These are phyloP conservation scores for Strigamia transsilvanica DNA, from an alignment of 2,888 invertebrate species.

Conservation along the genomic window DNA sequence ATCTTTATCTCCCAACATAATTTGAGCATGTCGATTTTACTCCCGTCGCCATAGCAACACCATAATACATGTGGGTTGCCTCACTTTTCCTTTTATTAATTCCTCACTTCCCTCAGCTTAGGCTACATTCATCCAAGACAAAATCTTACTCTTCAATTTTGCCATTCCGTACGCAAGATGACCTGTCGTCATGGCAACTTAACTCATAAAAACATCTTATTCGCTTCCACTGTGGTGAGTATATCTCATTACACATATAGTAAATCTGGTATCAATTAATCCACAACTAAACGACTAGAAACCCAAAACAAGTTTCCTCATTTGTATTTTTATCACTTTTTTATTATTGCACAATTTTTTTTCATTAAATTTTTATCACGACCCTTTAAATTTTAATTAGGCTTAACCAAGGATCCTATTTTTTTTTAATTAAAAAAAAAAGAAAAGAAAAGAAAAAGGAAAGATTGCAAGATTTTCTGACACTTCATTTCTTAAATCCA, in stretches of 20 bases:
- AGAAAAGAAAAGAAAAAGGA: too few relatives aligned
- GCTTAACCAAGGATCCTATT: slow-evolving; percentile 6
- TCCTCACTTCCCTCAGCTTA: neutral
- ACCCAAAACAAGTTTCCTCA: too few relatives aligned
- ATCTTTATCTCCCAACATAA: slow-evolving; percentile 13
- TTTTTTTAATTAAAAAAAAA: neutral
- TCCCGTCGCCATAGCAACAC: neutral
- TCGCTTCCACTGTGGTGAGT: neutral
- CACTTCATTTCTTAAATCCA: slow-evolving; percentile 36
- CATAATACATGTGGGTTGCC: slow-evolving; percentile 21
- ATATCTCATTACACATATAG: neutral
- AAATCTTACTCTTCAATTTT: neutral
- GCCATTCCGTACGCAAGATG: neutral
- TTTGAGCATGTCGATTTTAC: slow-evolving; percentile 6
- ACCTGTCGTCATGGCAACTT: neutral
- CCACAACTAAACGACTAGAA: too few relatives aligned
- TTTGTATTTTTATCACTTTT: too few relatives aligned
- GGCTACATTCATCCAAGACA: neutral
- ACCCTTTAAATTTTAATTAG: slow-evolving; percentile 11
- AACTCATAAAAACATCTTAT: neutral
- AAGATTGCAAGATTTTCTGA: neutral
- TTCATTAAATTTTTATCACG: neutral
- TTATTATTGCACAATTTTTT: neutral
- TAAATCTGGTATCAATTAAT: too few relatives aligned
- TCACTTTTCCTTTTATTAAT: slow-evolving; percentile 29